Conservation (phyloP, 2,797 vertebrate species). For the Danionella dracula region DNA sequence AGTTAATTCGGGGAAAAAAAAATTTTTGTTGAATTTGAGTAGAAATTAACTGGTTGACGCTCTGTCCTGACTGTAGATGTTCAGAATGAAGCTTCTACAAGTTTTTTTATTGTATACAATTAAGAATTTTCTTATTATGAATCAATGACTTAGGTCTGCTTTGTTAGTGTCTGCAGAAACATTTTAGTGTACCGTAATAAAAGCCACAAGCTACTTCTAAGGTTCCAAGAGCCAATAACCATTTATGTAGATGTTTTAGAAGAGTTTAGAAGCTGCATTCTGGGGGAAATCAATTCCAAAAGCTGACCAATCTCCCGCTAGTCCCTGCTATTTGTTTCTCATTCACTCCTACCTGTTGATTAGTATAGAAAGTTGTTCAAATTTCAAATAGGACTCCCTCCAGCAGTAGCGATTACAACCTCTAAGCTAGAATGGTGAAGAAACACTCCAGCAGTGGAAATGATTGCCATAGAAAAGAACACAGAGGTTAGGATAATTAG, state of each 20-base stretch:
- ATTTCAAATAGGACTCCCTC: constrained; percentile 55
- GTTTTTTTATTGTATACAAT: background rate
- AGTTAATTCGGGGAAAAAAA: no score
- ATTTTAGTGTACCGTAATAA: background rate
- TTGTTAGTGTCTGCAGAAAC: background rate
- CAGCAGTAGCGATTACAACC: constrained; percentile 40
- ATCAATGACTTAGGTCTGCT: background rate
- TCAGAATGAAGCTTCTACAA: background rate
- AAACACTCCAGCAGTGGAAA: constrained; percentile 43
- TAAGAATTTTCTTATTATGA: background rate
- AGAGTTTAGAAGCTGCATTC: background rate
- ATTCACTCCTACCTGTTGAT: constrained; percentile 44
- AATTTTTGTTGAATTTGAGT: no score
- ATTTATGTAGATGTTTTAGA: background rate
- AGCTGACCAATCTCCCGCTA: background rate
- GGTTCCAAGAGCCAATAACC: background rate
- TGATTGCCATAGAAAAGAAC: constrained; percentile 17
- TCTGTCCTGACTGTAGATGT: background rate
- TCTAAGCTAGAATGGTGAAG: constrained; percentile 38
- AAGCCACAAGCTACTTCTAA: background rate
- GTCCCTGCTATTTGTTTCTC: background rate
- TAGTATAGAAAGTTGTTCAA: constrained; percentile 59
- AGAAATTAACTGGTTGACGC: background rate
- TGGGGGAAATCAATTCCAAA: constrained; percentile 15
- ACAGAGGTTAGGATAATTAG: constrained; percentile 52